Evolutionary conservation across 2,113 vertebrate species (phyloP), one percentile per base, ranked within the genome.

Genomic region (Tragelaphus scriptus): DNA sequence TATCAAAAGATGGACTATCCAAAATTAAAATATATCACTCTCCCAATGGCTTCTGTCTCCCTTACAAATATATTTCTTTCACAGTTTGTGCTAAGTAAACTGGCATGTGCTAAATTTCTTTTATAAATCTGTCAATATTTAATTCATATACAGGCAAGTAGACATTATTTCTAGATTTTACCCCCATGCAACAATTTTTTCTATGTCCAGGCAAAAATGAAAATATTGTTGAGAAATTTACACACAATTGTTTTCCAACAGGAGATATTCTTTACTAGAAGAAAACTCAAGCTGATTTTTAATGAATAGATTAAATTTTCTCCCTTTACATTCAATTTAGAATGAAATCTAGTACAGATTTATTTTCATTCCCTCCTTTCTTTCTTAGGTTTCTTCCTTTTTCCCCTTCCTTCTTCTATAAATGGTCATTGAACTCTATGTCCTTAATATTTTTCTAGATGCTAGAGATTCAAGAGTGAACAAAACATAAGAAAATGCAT

Each of bases 61-160:
- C 23, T 68, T 25, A 47, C 75, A 96, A 95, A 51, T 44, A 10
- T 30, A 30, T 81, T 88, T 36, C 36, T 81, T 94, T 96, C 30
- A 93, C 13, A 81, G 68, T 17, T 51, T 77, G 55, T 56, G 44
- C 16, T 86, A 30, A 85, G 3, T 61, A 56, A 6, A 30, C 21
- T 88, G 61, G 16, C n/a, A 85, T 79, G 14, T 82, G 21, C 55
- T 85, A 88, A 85, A 30, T 65, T 80, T 25, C 32, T 90, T 85
- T 93, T 80, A 65, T 81, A 95, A 80, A 28, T 85, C 59, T 92
- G 47, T 58, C 88, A 97, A 56, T 53, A 94, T 94, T 94, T 19
- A 55, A 65, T 49, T 81, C 56, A 75, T 40, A 44, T 53, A 61
- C 19, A 84, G n/a, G 11, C 53, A 90, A 95, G 19, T 40, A 79